Evolutionary conservation across 1,140 invertebrate species (phyloP).

Genomic region (Zophobas atratus): DNA sequence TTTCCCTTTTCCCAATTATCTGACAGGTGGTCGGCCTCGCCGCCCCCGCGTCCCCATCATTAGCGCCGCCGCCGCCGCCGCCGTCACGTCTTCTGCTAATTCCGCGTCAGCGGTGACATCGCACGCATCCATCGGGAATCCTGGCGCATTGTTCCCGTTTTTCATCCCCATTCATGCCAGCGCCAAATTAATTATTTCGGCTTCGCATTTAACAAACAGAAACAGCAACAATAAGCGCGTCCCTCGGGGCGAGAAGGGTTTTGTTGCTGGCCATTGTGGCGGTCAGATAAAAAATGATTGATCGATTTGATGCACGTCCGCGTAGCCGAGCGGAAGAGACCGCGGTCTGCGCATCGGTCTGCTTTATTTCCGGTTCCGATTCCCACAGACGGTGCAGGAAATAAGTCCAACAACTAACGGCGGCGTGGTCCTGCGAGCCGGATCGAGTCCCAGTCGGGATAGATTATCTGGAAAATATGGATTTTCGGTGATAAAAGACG

Average conservation of each 20-base stretch:
- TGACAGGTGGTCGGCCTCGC: too few species aligned
- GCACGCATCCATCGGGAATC: neutral
- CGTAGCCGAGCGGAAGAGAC: conserved; percentile 32
- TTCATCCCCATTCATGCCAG: conserved; percentile 18
- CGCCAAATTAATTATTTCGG: conserved; percentile 29
- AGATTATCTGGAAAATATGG: too few species aligned
- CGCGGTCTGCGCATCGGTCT: conserved; percentile 38
- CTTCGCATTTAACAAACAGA: conserved; percentile 17
- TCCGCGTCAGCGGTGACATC: neutral
- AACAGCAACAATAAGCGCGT: conserved; percentile 21
- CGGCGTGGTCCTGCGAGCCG: neutral
- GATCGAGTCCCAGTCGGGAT: too few species aligned
- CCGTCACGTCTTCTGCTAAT: conserved; percentile 4
- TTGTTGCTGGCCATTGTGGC: conserved; percentile 26
- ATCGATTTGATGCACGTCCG: conserved; percentile 34
- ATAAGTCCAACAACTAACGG: conserved; percentile 33
- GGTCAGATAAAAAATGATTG: conserved; percentile 38
- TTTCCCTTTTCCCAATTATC: too few species aligned
- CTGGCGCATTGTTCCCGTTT: conserved; percentile 10
- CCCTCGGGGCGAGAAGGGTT: conserved; percentile 14
- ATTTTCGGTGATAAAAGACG: too few species aligned
- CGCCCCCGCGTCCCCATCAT: neutral
- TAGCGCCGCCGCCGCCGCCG: neutral
- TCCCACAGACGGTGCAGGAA: conserved; percentile 36
- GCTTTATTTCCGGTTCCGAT: conserved; percentile 38